phyloP scores from a whole-genome alignment of 2,888 invertebrate species.

The Chymomyza amoena region DNA sequence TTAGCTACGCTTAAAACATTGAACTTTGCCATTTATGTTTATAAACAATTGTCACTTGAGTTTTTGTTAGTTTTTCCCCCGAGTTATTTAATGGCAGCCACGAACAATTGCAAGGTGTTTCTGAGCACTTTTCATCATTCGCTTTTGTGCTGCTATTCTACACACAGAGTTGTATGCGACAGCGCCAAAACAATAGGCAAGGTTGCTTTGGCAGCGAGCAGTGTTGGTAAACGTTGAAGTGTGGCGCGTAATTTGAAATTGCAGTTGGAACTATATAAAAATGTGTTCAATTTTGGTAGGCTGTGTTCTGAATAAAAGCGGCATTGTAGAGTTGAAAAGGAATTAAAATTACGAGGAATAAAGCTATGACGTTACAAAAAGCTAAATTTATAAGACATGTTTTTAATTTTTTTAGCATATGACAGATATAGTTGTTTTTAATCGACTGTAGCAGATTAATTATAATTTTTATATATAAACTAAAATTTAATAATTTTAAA shows the following conservation, averaged over 20 bases:
- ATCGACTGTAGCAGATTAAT: too few relatives aligned
- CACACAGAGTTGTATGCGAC: slow-evolving; percentile 46
- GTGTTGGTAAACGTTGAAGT: neutral
- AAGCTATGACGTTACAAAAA: too few relatives aligned
- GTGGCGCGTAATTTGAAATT: slow-evolving; percentile 3
- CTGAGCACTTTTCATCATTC: slow-evolving; percentile 48
- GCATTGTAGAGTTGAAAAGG: too few relatives aligned
- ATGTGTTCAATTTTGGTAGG: too few relatives aligned
- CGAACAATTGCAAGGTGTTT: slow-evolving; percentile 49
- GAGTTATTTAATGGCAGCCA: slow-evolving; percentile 25
- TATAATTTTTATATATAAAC: too few relatives aligned
- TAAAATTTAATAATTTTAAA: too few relatives aligned
- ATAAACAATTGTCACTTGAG: slow-evolving; percentile 8
- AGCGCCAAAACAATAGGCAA: neutral
- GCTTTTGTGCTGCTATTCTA: slow-evolving; percentile 63
- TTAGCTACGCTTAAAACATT: neutral
- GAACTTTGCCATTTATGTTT: neutral
- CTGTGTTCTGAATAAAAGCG: too few relatives aligned
- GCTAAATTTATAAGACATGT: too few relatives aligned
- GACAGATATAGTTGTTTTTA: too few relatives aligned
- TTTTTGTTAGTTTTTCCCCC: slow-evolving; percentile 9
- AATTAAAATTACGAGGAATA: too few relatives aligned
- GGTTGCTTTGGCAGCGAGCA: slow-evolving; percentile 38
- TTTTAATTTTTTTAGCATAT: too few relatives aligned
- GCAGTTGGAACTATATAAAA: neutral